A percentile compares a stretch with the other conserved stretches of the same genome.
phyloP scores from a whole-genome alignment of 2,888 invertebrate genomes.

The Camptogramma bilineatum region DNA sequence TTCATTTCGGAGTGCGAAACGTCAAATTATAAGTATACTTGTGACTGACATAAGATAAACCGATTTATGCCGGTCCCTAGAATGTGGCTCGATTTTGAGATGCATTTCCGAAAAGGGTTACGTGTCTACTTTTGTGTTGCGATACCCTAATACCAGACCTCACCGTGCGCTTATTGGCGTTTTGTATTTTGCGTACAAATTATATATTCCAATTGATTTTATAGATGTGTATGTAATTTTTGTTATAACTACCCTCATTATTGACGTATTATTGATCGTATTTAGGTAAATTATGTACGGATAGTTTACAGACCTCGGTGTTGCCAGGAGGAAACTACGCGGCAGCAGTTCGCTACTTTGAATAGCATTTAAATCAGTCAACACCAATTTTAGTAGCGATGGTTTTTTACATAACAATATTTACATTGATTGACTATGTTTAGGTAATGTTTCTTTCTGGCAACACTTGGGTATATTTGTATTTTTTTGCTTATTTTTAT shows the following conservation, averaged over 20 bases:
- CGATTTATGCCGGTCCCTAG: slow-evolving; percentile 2
- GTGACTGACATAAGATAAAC: slow-evolving; percentile 11
- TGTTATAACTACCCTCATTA: slow-evolving; percentile 54
- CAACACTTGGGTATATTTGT: slow-evolving; percentile 54
- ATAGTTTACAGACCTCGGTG: slow-evolving; percentile 46
- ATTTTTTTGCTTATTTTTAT: slow-evolving; percentile 56
- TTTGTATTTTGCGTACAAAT: slow-evolving; percentile 38
- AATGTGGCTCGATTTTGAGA: slow-evolving; percentile 19
- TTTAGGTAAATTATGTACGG: slow-evolving; percentile 62
- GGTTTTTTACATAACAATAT: slow-evolving; percentile 34
- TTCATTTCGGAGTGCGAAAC: slow-evolving; percentile 30
- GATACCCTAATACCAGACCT: slow-evolving; percentile 17
- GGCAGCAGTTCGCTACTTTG: slow-evolving; percentile 29
- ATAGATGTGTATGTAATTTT: slow-evolving; percentile 43
- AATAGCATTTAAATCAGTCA: slow-evolving; percentile 50
- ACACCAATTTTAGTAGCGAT: slow-evolving; percentile 33
- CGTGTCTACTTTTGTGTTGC: slow-evolving; percentile 22
- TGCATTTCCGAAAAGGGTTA: slow-evolving; percentile 20
- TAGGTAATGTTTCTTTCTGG: slow-evolving; percentile 50
- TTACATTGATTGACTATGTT: slow-evolving; percentile 32
- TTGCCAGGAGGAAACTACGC: slow-evolving; percentile 48
- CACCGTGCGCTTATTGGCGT: slow-evolving; percentile 43
- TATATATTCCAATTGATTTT: slow-evolving; percentile 61
- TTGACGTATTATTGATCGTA: slow-evolving; percentile 60
- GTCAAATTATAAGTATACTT: slow-evolving; percentile 39